phyloP scores from a whole-genome alignment of 2,888 invertebrate species.

The Diplolepis rosae region DNA sequence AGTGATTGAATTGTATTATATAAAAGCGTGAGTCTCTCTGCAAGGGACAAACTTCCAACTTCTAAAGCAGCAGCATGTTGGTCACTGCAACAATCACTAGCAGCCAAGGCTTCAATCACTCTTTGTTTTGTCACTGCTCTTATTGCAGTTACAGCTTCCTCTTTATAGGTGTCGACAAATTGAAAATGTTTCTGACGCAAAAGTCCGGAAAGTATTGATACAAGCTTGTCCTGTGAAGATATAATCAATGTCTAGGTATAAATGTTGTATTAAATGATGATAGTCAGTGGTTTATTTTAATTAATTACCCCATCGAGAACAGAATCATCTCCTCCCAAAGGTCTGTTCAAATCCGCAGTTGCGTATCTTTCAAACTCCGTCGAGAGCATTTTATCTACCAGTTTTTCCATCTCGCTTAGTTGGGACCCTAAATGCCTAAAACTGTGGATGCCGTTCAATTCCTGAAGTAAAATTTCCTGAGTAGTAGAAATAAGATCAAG shows the following conservation, averaged over 20 bases:
- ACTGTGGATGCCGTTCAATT: conserved; percentile 93
- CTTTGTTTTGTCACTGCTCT: conserved; percentile 92
- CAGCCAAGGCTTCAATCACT: conserved; percentile 85
- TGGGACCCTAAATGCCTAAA: conserved; percentile 97
- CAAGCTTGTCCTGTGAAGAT: conserved; percentile 88
- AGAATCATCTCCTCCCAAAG: conserved; percentile 78
- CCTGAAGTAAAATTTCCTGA: conserved; percentile 92
- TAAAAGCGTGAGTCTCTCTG: conserved; percentile 76
- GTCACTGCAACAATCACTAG: conserved; percentile 77
- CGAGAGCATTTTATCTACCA: conserved; percentile 97
- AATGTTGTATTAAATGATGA: too few species aligned
- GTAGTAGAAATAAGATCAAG: conserved; percentile 97
- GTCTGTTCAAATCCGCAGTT: conserved; percentile 92
- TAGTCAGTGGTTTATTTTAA: too few species aligned
- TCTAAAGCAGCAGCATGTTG: conserved; percentile 74
- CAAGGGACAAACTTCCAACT: conserved; percentile 72
- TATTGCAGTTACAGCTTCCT: conserved; percentile 91
- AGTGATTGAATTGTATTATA: conserved; percentile 76
- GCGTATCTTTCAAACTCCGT: conserved; percentile 95
- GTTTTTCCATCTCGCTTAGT: conserved; percentile 93
- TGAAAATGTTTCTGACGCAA: conserved; percentile 89
- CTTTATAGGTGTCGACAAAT: conserved; percentile 90
- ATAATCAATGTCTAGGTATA: too few species aligned
- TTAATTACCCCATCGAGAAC: conserved; percentile 81
- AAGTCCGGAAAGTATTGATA: conserved; percentile 92